phyloP scores from a whole-genome alignment of 1,140 invertebrate species.

The Sweltsa coloradensis region DNA sequence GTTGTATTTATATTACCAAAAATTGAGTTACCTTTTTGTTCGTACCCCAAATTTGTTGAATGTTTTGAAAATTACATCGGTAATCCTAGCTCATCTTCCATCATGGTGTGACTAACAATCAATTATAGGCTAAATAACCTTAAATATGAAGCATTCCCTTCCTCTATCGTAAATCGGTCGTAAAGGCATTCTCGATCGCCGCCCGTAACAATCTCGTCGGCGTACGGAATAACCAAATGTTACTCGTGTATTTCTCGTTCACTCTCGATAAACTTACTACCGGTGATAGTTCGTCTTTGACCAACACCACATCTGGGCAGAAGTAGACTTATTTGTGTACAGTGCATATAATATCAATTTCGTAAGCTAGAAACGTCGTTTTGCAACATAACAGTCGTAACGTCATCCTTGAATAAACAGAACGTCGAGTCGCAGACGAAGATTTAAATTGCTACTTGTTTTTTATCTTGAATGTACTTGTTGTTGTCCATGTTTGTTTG shows the following conservation, averaged over 20 bases:
- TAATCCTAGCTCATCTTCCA: too few species aligned
- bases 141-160: too few species aligned
- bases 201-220: too few species aligned
- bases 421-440: not conserved
- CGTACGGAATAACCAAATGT: too few species aligned
- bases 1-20: not conserved
- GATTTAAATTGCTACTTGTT: not conserved
- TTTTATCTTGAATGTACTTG: conserved; percentile 1
- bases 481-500: conserved; percentile 5
- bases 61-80: not conserved
- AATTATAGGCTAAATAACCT: too few species aligned
- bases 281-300: too few species aligned
- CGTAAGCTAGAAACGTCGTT: not conserved
- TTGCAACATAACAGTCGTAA: not conserved
- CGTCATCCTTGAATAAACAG: not conserved
- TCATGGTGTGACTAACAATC: too few species aligned
- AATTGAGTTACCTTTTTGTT: not conserved
- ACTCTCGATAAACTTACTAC: too few species aligned
- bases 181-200: too few species aligned
- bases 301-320: too few species aligned
- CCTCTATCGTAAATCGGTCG: too few species aligned
- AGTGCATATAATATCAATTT: not conserved
- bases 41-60: not conserved
- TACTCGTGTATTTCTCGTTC: too few species aligned
- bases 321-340: conserved; percentile 2